phyloP scores from a whole-genome alignment of 2,888 invertebrate genomes.

The Lymantria monacha region DNA sequence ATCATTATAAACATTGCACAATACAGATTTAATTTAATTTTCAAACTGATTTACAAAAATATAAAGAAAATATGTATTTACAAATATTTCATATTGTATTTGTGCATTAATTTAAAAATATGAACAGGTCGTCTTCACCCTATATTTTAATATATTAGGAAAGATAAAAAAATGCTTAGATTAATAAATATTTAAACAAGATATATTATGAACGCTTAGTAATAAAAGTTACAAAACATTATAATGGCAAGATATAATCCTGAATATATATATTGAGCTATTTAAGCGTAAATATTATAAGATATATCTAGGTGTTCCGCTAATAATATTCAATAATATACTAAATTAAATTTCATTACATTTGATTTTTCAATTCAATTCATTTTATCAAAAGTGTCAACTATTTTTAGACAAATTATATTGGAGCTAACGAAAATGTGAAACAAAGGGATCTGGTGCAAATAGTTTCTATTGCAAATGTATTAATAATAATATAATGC shows the following conservation, averaged over 20 bases:
- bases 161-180: background rate
- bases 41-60: conserved; percentile 52
- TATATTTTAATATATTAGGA: background rate
- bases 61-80: conserved; percentile 42
- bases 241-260: conserved; percentile 30
- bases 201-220: background rate
- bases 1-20: conserved; percentile 50
- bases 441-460: too few relatives aligned
- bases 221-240: conserved; percentile 19
- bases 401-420: too few relatives aligned
- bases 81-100: conserved; percentile 37
- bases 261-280: conserved; percentile 33
- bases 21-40: conserved; percentile 26
- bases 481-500: too few relatives aligned
- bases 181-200: background rate
- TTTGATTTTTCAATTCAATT: too few relatives aligned
- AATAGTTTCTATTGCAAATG: too few relatives aligned
- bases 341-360: too few relatives aligned
- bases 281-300: background rate
- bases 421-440: too few relatives aligned
- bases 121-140: conserved; percentile 9
- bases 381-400: too few relatives aligned
- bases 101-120: conserved; percentile 45
- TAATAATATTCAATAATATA: too few relatives aligned
- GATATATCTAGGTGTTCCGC: background rate